phyloP scores from a whole-genome alignment of 2,888 invertebrate genomes.

The Xiphydria camelus region DNA sequence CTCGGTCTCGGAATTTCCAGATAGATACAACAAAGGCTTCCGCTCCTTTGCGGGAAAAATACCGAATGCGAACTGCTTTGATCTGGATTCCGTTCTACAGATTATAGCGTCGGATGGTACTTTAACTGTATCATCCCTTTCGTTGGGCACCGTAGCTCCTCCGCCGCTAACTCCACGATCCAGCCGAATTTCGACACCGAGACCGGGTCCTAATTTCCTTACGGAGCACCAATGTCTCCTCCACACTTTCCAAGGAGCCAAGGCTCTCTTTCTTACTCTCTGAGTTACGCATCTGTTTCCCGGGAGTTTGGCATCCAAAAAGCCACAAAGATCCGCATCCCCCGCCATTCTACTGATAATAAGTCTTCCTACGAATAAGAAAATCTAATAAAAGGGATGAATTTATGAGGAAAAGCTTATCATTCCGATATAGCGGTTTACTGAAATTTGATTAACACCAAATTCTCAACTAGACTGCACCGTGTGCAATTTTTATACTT shows the following conservation, averaged over 20 bases:
- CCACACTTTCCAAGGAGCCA: slow-evolving; percentile 49
- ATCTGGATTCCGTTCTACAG: slow-evolving; percentile 68
- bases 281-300: slow-evolving; percentile 41
- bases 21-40: slow-evolving; percentile 68
- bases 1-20: slow-evolving; percentile 67
- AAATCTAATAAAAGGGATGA: too few species aligned
- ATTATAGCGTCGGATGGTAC: slow-evolving; percentile 66
- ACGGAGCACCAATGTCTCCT: slow-evolving; percentile 50
- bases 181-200: slow-evolving; percentile 39
- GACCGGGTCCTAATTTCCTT: slow-evolving; percentile 37
- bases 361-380: not conserved
- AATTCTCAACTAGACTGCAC: not conserved
- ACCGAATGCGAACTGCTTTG: slow-evolving; percentile 71
- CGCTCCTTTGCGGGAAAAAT: slow-evolving; percentile 65
- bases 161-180: slow-evolving; percentile 29
- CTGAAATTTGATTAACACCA: not conserved
- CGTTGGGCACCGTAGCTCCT: slow-evolving; percentile 24
- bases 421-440: too few species aligned
- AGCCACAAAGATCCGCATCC: slow-evolving; percentile 46
- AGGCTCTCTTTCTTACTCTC: slow-evolving; percentile 42
- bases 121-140: slow-evolving; percentile 41
- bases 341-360: slow-evolving; percentile 23
- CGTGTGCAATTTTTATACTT: too few species aligned
- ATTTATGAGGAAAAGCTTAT: too few species aligned
- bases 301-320: slow-evolving; percentile 47